Percentiles rank a stretch among this genome's conserved stretches.
Evolutionary conservation across 1,140 invertebrate species (phyloP).

Genomic region (Drosophila pachea): DNA sequence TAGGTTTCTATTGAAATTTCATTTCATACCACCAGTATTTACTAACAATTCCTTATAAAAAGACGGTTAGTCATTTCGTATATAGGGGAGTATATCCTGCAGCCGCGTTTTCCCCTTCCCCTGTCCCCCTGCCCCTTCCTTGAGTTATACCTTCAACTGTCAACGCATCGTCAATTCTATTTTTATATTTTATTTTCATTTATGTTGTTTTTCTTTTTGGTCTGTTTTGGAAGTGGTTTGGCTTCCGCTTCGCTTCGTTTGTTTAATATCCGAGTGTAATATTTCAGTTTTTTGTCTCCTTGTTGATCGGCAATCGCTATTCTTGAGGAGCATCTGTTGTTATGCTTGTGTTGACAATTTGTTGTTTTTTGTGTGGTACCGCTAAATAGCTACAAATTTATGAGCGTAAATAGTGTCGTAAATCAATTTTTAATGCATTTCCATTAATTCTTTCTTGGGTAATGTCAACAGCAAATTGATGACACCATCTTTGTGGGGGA

Average conservation of each 20-base stretch:
- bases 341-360: constrained; percentile 69
- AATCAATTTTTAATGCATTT: constrained; percentile 77
- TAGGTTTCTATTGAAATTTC: too few species aligned
- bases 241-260: constrained; percentile 67
- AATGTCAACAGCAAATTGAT: constrained; percentile 70
- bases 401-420: constrained; percentile 67
- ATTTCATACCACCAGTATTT: too few species aligned
- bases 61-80: too few species aligned
- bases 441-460: constrained; percentile 55
- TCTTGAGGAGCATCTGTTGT: constrained; percentile 32
- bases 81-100: constrained; percentile 35
- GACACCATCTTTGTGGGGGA: constrained; percentile 18
- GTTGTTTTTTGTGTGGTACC: constrained; percentile 62
- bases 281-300: constrained; percentile 62
- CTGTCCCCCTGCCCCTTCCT: background rate
- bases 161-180: constrained; percentile 74
- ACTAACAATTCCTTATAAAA: too few species aligned
- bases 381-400: constrained; percentile 77
- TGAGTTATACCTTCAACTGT: constrained; percentile 51
- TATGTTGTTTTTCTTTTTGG: constrained; percentile 46
- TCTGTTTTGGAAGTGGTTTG: constrained; percentile 40
- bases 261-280: constrained; percentile 73
- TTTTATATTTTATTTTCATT: constrained; percentile 75
- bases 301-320: constrained; percentile 6
- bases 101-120: constrained; percentile 13